Evolutionary conservation across 2,113 vertebrate species (phyloP).

Genomic region (Pelecanoides urinatrix): DNA sequence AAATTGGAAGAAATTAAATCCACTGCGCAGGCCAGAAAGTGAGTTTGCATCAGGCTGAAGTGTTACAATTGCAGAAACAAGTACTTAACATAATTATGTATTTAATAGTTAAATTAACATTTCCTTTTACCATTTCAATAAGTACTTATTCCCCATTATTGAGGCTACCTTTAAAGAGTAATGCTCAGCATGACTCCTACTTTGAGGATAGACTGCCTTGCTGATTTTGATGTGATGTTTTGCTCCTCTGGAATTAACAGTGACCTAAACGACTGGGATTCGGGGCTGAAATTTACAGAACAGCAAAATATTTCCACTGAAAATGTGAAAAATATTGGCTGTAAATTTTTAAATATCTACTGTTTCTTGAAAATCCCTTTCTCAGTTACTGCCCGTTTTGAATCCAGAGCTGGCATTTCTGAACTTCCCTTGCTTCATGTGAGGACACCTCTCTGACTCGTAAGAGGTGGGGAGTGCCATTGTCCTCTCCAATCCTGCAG

Average conservation of each 20-base stretch:
- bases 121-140: conserved; percentile 54
- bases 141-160: conserved; percentile 27
- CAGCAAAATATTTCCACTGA: neutral
- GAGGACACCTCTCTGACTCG: neutral
- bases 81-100: conserved; percentile 54
- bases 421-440: neutral
- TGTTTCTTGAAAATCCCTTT: neutral
- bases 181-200: conserved; percentile 19
- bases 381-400: neutral
- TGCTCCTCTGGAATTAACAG: conserved; percentile 4
- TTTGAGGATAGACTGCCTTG: neutral
- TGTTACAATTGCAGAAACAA: conserved; percentile 54
- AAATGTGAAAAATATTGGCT: neutral
- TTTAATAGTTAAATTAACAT: conserved; percentile 62
- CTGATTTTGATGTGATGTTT: neutral
- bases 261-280: neutral
- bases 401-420: neutral
- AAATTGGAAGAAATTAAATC: neutral
- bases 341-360: neutral
- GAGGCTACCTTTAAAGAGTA: conserved; percentile 36
- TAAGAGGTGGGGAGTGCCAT: neutral
- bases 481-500: neutral
- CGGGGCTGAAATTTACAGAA: neutral
- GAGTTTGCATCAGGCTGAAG: conserved; percentile 44
- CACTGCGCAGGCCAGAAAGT: conserved; percentile 2